phyloP scores from a whole-genome alignment of 2,888 invertebrate genomes.

The Diadegma fenestrale region DNA sequence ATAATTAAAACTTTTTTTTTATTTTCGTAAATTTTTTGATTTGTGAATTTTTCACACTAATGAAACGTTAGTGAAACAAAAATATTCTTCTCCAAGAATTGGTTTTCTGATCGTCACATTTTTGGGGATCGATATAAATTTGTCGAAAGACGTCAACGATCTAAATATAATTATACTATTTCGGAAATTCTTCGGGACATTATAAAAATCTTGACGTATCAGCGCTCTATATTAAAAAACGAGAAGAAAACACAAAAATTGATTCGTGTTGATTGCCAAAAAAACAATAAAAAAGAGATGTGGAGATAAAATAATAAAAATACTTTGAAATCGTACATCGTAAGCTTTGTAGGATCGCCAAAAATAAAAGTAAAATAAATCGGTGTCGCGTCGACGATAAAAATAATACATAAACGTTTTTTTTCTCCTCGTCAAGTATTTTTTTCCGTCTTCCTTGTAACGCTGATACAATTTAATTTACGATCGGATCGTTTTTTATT shows the following conservation, averaged over 20 bases:
- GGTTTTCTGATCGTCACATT: neutral
- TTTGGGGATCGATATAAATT: neutral
- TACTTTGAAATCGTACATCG: neutral
- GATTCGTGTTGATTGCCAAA: neutral
- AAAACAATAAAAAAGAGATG: neutral
- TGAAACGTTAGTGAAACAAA: neutral
- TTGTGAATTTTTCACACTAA: neutral
- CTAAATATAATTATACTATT: neutral
- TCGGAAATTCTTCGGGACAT: neutral
- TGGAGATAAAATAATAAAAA: neutral
- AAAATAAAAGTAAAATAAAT: slow-evolving; percentile 3
- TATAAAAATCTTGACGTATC: neutral
- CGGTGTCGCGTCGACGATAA: neutral
- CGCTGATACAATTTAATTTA: slow-evolving; percentile 24
- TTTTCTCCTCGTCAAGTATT: neutral
- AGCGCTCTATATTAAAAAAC: neutral
- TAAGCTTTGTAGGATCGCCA: neutral
- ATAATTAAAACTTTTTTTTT: neutral
- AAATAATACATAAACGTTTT: slow-evolving; percentile 1
- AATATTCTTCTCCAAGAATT: neutral
- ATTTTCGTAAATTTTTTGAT: neutral
- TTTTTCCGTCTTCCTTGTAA: neutral
- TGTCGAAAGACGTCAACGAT: slow-evolving; percentile 9
- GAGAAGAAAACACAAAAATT: neutral
- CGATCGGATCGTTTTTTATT: slow-evolving; percentile 9